Evolutionary conservation across 2,888 invertebrate genomes (phyloP), one percentile per base, ranked within the genome.

Genomic region (Tryphoninae sp.): DNA sequence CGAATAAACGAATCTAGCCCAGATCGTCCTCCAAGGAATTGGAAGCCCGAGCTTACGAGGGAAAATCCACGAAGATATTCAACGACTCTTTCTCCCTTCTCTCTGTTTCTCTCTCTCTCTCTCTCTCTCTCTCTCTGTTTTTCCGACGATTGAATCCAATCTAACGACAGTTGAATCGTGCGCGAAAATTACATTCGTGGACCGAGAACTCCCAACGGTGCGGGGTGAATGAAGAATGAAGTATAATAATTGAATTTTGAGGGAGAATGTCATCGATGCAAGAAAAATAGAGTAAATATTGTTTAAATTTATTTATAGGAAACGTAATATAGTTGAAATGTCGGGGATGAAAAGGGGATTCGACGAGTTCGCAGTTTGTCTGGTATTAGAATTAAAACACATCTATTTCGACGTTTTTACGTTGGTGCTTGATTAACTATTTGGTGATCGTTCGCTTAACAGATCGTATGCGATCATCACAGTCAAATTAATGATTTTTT

Each of bases 351-450:
- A 58, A 51, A 75, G 78, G 73, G 67, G 84, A 82, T 74, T 83
- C 82, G 83, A 86, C 87, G 85, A 85, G 85, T 76, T 89, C 89
- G 89, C 88, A 90, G 86, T 89, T 90, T 90, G 51, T 80, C 80
- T 72, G 78, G 67, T 62, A 26, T 65, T 51, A 78, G 64, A 42
- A 33, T 45, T n/a, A 53, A 11, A 65, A 33, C 64, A 49, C 26
- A 19, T 9, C 42, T 64, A 33, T 13, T 26, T 40, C 59, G 23
- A 51, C 83, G 81, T 84, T 84, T 84, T 80, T 80, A 78, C 73
- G 78, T 82, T 86, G 83, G 84, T 6, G 82, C 84, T 86, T 82
- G 80, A 49, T 55, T 40, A 13, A 1, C 42, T 62, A 62, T 64
- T 33, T 83, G 77, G 65, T 75, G 16, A 23, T 58, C 61, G 33